Conservation (phyloP, 2,113 vertebrate genomes). For the Larimichthys polyactis region DNA sequence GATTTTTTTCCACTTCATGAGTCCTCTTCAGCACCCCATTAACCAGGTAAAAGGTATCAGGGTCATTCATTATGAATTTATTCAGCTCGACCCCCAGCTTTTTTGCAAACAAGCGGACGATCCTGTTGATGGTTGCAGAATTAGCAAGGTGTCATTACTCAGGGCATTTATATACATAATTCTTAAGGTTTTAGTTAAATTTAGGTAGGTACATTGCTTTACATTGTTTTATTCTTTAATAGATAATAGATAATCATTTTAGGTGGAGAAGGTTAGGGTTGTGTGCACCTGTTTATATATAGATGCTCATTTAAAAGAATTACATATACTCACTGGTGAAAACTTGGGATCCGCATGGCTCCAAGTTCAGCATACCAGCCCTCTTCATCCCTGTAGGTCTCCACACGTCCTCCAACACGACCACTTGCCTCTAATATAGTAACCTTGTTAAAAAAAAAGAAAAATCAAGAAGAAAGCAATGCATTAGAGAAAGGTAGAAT, state of each 20-base stretch:
- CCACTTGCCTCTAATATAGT: constrained; percentile 59
- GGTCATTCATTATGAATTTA: constrained; percentile 36
- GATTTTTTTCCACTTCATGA: background rate
- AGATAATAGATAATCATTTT: background rate
- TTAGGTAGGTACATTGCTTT: too few relatives aligned
- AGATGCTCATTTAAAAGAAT: background rate
- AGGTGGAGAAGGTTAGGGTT: too few relatives aligned
- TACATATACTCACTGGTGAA: constrained; percentile 31
- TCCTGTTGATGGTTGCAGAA: constrained; percentile 21
- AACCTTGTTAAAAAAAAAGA: constrained; percentile 31
- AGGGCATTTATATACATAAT: too few relatives aligned
- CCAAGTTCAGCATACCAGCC: constrained; percentile 70
- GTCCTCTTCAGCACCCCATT: constrained; percentile 3
- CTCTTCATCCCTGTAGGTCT: constrained; percentile 60
- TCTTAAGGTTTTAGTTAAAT: too few relatives aligned
- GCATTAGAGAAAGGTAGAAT: too few relatives aligned
- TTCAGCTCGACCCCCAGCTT: constrained; percentile 27
- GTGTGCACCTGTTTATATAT: too few relatives aligned
- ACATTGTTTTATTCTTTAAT: too few relatives aligned
- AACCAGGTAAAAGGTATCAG: constrained; percentile 52
- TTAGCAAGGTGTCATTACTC: background rate
- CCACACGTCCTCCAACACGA: constrained; percentile 55
- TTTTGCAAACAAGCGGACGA: constrained; percentile 6
- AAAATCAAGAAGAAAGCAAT: too few relatives aligned
- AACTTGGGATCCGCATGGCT: constrained; percentile 66